Percentiles rank a stretch among this genome's conserved stretches.
These are phyloP conservation scores for Leptinotarsa haldemani DNA, from an alignment of 2,888 invertebrate genomes.

Conservation along the genomic window DNA sequence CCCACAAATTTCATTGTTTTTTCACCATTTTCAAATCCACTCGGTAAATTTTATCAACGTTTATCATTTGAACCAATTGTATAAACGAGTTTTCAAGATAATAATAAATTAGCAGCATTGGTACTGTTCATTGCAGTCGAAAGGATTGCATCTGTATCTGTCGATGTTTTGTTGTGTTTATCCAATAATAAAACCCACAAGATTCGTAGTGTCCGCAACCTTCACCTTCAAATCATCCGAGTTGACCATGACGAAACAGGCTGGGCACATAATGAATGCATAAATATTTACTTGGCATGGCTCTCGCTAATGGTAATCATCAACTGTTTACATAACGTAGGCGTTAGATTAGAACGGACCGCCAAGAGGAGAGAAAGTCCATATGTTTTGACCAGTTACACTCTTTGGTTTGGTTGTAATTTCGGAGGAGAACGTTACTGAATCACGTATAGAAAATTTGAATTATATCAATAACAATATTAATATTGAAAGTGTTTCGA, in stretches of 20 bases:
- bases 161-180: neutral
- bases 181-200: slow-evolving; percentile 3
- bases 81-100: no score
- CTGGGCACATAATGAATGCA: neutral
- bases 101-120: no score
- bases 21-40: no score
- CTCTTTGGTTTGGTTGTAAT: no score
- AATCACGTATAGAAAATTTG: no score
- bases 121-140: no score
- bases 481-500: no score
- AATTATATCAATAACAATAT: no score
- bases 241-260: slow-evolving; percentile 17
- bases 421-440: no score
- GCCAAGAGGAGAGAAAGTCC: neutral
- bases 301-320: slow-evolving; percentile 10
- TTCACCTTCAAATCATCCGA: slow-evolving; percentile 29
- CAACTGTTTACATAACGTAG: slow-evolving; percentile 13
- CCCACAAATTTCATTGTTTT: no score
- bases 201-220: slow-evolving; percentile 8
- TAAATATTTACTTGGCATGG: slow-evolving; percentile 26
- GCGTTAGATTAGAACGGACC: slow-evolving; percentile 5
- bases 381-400: neutral
- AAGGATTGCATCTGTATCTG: neutral
- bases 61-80: no score
- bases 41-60: no score